Evolutionary conservation across 2,888 invertebrate genomes (phyloP), one percentile per base, ranked within the genome.

Genomic region (Sympetrum striolatum): DNA sequence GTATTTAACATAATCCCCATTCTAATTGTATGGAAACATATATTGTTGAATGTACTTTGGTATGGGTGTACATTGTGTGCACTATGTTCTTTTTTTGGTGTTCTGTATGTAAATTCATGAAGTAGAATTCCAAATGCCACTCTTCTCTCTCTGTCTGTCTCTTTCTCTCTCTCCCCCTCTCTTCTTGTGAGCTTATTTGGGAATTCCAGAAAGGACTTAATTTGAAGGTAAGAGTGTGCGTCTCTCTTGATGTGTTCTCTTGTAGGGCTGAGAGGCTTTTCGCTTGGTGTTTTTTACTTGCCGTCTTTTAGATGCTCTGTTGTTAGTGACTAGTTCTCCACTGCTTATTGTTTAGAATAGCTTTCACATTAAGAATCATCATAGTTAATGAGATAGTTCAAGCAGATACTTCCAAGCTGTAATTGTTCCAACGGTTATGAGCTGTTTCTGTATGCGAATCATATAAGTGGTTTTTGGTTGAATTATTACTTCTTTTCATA

Each of bases 171-270:
- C 60, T 58, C 86, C 64, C 86, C 60, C 86, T 86, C 58, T 86
- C 86, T 64, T 86, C 86, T 86, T 86, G 86, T 86, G 86, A 86
- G 86, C 86, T 35, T 86, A 86, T 64, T 48, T 86, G 86, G 86
- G 60, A 86, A 86, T 37, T 48, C 86, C 86, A 86, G 86, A 60
- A 64, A 86, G 86, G 86, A 86, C 60, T 35, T 35, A 22, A 18
- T 86, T 18, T 37, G n/a, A 86, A 86, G 86, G 86, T 86, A 86
- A 86, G 86, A 86, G 58, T 58, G 58, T 58, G 35, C 22, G 31
- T 82, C 35, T 15, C 22, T 82, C 35, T 82, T 58, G 35, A 31
- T 82, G 80, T 80, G 8, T 48, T 48, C n/a, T 81, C 15, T 14
- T 25, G 44, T 48, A 73, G 73, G 73, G 48, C 81, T 25, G 48